Percentiles rank a stretch among this genome's conserved stretches.
These are phyloP conservation scores for Empis livida DNA, from an alignment of 2,888 invertebrate species.

Conservation along the genomic window DNA sequence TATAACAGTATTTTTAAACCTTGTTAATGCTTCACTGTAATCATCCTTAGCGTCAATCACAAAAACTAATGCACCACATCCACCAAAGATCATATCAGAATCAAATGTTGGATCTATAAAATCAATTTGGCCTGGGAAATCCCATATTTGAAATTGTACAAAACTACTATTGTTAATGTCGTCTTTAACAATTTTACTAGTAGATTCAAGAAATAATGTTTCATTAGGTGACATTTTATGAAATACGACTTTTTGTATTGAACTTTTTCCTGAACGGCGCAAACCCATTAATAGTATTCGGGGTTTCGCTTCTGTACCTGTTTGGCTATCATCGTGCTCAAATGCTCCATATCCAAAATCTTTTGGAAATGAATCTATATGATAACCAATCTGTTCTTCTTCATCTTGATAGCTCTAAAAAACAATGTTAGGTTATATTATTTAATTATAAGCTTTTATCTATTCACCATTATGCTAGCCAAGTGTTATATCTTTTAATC, in stretches of 20 bases:
- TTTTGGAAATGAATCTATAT: slow-evolving; percentile 66
- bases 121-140: slow-evolving; percentile 98
- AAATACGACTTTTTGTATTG: slow-evolving; percentile 99
- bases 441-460: not conserved
- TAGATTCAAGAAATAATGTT: slow-evolving; percentile 94
- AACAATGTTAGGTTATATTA: not conserved
- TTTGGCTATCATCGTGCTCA: slow-evolving; percentile 57
- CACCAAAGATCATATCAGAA: slow-evolving; percentile 90
- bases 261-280: slow-evolving; percentile 94
- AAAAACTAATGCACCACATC: slow-evolving; percentile 95
- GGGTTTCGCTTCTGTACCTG: not conserved
- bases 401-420: slow-evolving; percentile 44
- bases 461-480: no score
- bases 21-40: slow-evolving; percentile 88
- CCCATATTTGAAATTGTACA: slow-evolving; percentile 99
- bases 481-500: no score
- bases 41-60: slow-evolving; percentile 97
- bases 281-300: slow-evolving; percentile 85
- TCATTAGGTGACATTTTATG: slow-evolving; percentile 99
- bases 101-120: slow-evolving; percentile 95
- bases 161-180: slow-evolving; percentile 92
- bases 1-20: slow-evolving; percentile 84
- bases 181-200: slow-evolving; percentile 96
- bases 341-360: slow-evolving; percentile 86
- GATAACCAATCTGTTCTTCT: slow-evolving; percentile 40